A percentile compares a stretch with the other conserved stretches of the same genome.
phyloP scores from a whole-genome alignment of 2,113 vertebrate species.

The Zosterops lateralis region DNA sequence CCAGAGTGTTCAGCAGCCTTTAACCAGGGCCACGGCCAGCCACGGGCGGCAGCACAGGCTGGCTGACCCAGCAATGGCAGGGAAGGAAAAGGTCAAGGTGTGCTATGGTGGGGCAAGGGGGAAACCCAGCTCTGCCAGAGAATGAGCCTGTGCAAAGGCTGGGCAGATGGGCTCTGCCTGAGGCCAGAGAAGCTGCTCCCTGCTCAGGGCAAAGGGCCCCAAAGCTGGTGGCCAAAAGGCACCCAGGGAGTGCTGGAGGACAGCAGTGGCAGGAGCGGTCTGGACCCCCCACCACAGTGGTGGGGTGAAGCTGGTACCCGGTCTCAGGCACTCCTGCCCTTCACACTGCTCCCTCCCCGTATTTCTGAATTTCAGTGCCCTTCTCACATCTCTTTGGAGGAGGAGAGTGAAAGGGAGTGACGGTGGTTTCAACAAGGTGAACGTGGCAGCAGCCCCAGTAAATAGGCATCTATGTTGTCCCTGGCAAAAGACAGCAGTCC shows the following conservation, averaged over 20 bases:
- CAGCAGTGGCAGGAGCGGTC: background rate
- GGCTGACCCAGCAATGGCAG: background rate
- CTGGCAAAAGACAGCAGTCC: background rate
- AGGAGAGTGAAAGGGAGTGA: background rate
- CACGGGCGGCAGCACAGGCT: rapidly evolving
- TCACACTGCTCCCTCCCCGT: rapidly evolving
- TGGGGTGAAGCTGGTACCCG: background rate
- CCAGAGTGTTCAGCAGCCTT: background rate
- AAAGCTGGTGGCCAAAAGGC: rapidly evolving
- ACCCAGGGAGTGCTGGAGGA: rapidly evolving
- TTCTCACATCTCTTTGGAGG: background rate
- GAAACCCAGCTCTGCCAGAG: background rate
- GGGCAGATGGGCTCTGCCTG: rapidly evolving
- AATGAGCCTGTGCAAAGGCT: background rate
- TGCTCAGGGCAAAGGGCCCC: background rate
- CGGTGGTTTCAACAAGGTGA: background rate
- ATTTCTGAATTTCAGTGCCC: background rate
- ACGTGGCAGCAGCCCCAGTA: background rate
- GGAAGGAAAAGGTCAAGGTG: background rate
- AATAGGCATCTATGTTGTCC: rapidly evolving
- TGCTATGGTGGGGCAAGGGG: background rate
- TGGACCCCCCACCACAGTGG: rapidly evolving
- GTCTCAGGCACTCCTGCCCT: background rate
- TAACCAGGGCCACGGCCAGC: rapidly evolving
- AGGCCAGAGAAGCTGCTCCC: background rate